Evolutionary conservation across 2,797 vertebrate species (phyloP).

Genomic region (Gymnocypris eckloni): DNA sequence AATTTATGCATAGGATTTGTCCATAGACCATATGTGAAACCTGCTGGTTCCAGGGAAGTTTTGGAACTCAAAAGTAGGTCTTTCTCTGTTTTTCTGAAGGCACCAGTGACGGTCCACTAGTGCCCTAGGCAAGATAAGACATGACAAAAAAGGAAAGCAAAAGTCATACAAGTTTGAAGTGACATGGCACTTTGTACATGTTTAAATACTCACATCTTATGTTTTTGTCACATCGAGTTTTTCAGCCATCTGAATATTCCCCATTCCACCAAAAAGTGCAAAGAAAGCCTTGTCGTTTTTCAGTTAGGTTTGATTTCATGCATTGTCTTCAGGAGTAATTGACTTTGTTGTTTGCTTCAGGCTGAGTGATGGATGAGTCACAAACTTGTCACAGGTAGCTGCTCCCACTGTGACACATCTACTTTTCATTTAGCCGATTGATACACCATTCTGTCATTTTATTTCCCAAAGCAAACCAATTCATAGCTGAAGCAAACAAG

Average conservation of each 20-base stretch:
- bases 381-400: constrained; percentile 26
- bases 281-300: not conserved
- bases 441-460: constrained; percentile 12
- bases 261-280: not conserved
- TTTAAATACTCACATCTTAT: not conserved
- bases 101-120: not conserved
- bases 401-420: not conserved
- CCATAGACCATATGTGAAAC: not conserved
- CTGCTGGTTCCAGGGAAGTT: not conserved
- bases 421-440: constrained; percentile 6
- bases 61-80: not conserved
- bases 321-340: not conserved
- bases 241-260: not conserved
- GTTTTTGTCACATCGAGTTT: not conserved
- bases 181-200: not conserved
- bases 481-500: not conserved
- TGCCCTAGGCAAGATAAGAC: not conserved
- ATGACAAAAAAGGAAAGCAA: not conserved
- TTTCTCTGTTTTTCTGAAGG: not conserved
- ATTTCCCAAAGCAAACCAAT: constrained; percentile 12
- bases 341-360: constrained; percentile 20
- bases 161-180: not conserved
- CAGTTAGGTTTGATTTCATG: not conserved
- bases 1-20: not conserved
- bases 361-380: constrained; percentile 37